Conservation (phyloP, 2,113 vertebrate genomes). For the Labeo catla region DNA sequence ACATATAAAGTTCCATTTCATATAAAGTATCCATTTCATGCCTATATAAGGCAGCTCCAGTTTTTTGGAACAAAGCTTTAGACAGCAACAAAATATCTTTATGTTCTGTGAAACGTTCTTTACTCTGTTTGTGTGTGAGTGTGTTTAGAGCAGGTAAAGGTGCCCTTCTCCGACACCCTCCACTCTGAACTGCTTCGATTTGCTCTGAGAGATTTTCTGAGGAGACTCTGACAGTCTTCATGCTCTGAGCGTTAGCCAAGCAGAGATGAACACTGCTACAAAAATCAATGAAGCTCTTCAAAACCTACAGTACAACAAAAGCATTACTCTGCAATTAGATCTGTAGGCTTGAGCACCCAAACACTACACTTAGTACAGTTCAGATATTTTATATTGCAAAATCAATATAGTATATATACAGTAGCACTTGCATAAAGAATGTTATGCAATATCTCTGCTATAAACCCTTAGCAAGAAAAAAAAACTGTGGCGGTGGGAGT, state of each 20-base stretch:
- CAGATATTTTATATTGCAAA: conserved; percentile 54
- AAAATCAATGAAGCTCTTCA: conserved; percentile 76
- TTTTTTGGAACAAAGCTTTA: background rate
- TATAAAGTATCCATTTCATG: background rate
- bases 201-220: conserved; percentile 25
- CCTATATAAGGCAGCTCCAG: background rate
- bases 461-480: background rate
- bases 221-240: conserved; percentile 20
- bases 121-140: background rate
- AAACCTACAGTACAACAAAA: conserved; percentile 69
- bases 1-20: background rate
- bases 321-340: conserved; percentile 73
- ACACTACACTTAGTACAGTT: conserved; percentile 58
- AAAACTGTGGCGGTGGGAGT: background rate
- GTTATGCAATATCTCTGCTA: background rate
- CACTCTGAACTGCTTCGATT: conserved; percentile 26
- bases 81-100: background rate
- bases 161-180: conserved; percentile 8
- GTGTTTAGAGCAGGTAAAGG: conserved; percentile 12
- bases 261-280: conserved; percentile 68
- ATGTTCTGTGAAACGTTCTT: background rate
- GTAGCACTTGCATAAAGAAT: background rate
- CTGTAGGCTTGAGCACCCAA: conserved; percentile 63
- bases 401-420: background rate
- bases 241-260: conserved; percentile 35